Evolutionary conservation across 2,797 vertebrate genomes (phyloP), one percentile per base, ranked within the genome.

Genomic region (Peromyscus eremicus): DNA sequence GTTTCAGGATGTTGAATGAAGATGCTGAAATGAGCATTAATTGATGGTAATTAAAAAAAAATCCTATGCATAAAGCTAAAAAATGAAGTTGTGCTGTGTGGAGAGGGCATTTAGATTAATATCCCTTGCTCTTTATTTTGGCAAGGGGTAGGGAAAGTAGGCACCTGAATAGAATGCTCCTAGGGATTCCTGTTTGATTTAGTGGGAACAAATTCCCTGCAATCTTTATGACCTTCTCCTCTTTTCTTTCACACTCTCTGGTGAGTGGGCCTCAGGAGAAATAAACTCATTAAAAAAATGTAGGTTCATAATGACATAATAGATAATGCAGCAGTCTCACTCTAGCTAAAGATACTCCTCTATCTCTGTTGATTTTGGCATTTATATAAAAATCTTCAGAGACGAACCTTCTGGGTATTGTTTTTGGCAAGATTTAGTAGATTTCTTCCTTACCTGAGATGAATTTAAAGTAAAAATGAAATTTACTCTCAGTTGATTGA

Each of bases 281-380:
- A 94, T 94, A 89, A 94, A 97, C 95, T 98, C 93, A 97, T 98
- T 97, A 98, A 98, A 98, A 98, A 98, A 97, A 97, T 93, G 97
- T 97, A 97, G 96, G 97, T 98, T 98, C 97, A 96, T 98, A 98
- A 98, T 97, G 96, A 98, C 97, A 95, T 98, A 66, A 98, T 98
- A 98, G 98, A 98, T 98, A 98, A 98, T 98, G 97, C 97, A 98
- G 79, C 21, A 80, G 89, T 98, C 96, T 97, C 92, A 94, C 96
- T 97, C 91, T 82, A 91, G 71, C 80, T 97, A 92, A 96, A 96
- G 95, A 92, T 71, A 94, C 96, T 98, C 64, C 60, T 79, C 29
- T 71, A 64, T 97, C 77, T 91, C 88, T 94, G 17, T 97, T 97
- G 96, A 98, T 96, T 98, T 96, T 96, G 94, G 87, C 95, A 96